Base-by-base conservation (phyloP, 2,113 vertebrate genomes). In the Dasypus novemcinctus region DNA sequence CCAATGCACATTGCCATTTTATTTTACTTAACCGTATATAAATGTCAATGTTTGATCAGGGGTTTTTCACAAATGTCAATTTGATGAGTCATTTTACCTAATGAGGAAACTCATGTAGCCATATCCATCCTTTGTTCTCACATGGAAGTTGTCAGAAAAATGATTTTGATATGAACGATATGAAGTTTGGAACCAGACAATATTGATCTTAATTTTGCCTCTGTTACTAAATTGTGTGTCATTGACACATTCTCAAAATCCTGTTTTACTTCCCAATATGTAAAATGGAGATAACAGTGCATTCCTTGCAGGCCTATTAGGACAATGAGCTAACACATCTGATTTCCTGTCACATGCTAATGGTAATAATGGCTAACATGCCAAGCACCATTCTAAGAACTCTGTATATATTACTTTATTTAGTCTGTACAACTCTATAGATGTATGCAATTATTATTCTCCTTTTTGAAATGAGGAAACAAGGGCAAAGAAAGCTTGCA, bases 1-100 rank as follows among this genome's bases (percentile, higher is more conserved):
- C 52, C 52, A 54, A 54, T 54, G 52, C 52, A 54, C 13, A 15
- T 54, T 14, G 52, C 52, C 52, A 54, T 49, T 49, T 49, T 49
- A 49, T 49, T 49, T 49, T 49, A 49, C 46, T 49, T 49, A 49
- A 49, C 46, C 14, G 52, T 14, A 10, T 15, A 59, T 52, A 95
- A 91, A 75, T 84, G 74, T 80, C 94, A 75, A 23, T 96, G 74
- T 95, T 95, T 87, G 82, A 95, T 95, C 79, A 83, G 29, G 83
- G 82, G 12, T 18, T 84, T n/a, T 49, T 85, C 85, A 86, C 57
- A 96, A 68, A 94, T 96, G 31, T 49, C 80, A 87, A 33, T 93
- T 31, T 91, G 57, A 6, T 81, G 90, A 87, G 82, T 79, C 88
- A 84, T 96, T 93, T 2, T 27, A 49, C 52, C 93, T 95, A 97